Conservation (phyloP, 2,888 invertebrate genomes). For the Eledona agricola region DNA sequence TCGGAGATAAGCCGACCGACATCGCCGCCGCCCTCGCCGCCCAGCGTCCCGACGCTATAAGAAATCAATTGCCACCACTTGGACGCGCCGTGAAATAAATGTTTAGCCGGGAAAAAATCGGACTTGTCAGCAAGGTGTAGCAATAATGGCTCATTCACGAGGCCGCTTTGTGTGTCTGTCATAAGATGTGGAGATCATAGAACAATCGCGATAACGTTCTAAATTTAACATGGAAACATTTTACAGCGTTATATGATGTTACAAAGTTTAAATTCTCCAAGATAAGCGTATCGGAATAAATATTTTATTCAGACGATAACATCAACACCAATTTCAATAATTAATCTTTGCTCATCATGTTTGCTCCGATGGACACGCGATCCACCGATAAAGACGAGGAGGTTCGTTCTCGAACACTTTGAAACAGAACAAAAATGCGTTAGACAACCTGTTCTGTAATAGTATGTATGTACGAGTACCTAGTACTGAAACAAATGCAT, state of each 20-base stretch:
- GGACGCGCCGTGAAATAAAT: no score
- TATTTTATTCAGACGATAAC: conserved; percentile 40
- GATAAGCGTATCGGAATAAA: conserved; percentile 40
- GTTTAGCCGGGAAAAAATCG: no score
- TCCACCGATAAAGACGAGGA: conserved; percentile 42
- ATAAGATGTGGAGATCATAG: conserved; percentile 29
- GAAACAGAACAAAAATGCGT: conserved; percentile 3
- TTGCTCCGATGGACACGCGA: conserved; percentile 44
- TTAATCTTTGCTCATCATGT: conserved; percentile 47
- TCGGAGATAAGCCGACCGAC: conserved; percentile 67
- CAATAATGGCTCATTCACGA: conserved; percentile 4
- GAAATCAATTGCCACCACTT: conserved; percentile 54
- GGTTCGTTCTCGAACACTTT: conserved; percentile 7
- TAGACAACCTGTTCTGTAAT: no score
- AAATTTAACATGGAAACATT: conserved; percentile 39
- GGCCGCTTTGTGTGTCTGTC: conserved; percentile 6
- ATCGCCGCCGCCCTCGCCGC: conserved; percentile 36
- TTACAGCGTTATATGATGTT: conserved; percentile 29
- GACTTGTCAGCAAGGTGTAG: conserved; percentile 3
- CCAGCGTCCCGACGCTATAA: conserved; percentile 52
- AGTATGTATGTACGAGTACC: conserved; percentile 26
- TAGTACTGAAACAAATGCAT: conserved; percentile 39
- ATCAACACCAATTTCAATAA: conserved; percentile 47
- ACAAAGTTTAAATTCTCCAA: conserved; percentile 40
- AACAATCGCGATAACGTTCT: conserved; percentile 36